Evolutionary conservation across 2,113 vertebrate genomes (phyloP), one percentile per base, ranked within the genome.

Genomic region (Calidris pugnax): DNA sequence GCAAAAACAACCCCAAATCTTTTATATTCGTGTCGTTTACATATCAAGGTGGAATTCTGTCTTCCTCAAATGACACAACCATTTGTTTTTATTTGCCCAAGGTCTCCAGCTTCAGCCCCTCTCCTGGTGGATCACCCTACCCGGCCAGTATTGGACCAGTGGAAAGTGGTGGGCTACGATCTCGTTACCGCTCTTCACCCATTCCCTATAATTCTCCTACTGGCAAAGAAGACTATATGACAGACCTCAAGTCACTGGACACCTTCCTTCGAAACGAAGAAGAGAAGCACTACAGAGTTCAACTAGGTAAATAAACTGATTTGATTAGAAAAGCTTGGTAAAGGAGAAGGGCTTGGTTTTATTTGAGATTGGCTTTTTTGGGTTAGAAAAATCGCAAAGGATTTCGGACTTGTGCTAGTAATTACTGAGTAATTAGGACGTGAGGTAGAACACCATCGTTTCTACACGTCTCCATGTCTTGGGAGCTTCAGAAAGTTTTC

Each of bases 161-260:
- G 85, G 99, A 99, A 63, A 96, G 98, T 12, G 90, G 97, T 1
- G 98, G 98, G 12, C 62, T 99, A 22, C 97, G 99, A 55, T 94
- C 99, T 85, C 99, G 99, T 9, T 99, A 99, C 92, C 98, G 99
- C 8, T 98, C 99, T 4, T 99, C 99, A 1, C 99, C 99, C 17
- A 97, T 98, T 0, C 97, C 98, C 6, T 99, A 99, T n/a, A 99
- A 97, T 45, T 99, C 99, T 4, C 99, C 99, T 8, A 98, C 98
- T 39, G 98, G 97, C 51, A 99, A 99, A 55, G 99, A 99, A 7
- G 99, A 99, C 68, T 99, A 98, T 26, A 99, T 99, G 91, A 98
- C 98, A 10, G 99, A 99, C 91, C 97, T 99, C 26, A 99, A 98
- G 64, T 98, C 97, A 12, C 87, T 99, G 85, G 98, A 99, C 84